Evolutionary conservation across 2,888 invertebrate genomes (phyloP).

Genomic region (Mechanitis mazaeus): DNA sequence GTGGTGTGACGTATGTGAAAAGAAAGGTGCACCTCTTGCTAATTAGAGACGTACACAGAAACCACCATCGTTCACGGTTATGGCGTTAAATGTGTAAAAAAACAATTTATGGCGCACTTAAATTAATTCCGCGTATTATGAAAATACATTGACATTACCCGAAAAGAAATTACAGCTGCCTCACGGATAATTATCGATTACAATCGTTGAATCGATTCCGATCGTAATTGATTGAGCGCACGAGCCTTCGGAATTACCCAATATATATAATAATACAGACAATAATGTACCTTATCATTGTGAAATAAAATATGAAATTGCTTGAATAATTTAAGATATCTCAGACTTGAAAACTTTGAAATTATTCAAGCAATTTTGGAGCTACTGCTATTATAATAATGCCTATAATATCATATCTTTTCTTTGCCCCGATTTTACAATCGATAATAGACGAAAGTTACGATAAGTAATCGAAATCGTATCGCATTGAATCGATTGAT

Average conservation of each 20-base stretch:
- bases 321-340: not conserved
- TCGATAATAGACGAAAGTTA: slow-evolving; percentile 58
- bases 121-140: slow-evolving; percentile 24
- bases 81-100: slow-evolving; percentile 13
- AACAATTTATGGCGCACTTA: slow-evolving; percentile 24
- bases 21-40: not conserved
- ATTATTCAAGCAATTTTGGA: slow-evolving; percentile 14
- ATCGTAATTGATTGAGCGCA: slow-evolving; percentile 65
- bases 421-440: slow-evolving; percentile 32
- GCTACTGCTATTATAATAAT: not conserved
- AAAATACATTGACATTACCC: slow-evolving; percentile 33
- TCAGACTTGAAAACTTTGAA: not conserved
- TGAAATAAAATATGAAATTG: slow-evolving; percentile 9
- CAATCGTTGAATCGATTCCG: slow-evolving; percentile 62
- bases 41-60: not conserved
- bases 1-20: too few species aligned
- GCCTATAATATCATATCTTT: slow-evolving; percentile 14
- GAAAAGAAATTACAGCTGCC: slow-evolving; percentile 55
- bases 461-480: slow-evolving; percentile 45
- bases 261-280: slow-evolving; percentile 15
- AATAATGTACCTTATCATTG: slow-evolving; percentile 7
- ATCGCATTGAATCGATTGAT: slow-evolving; percentile 39
- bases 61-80: slow-evolving; percentile 3
- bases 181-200: slow-evolving; percentile 64
- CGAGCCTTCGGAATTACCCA: slow-evolving; percentile 37